These are phyloP conservation scores for Pygmarrhopalites habei DNA, from an alignment of 1,140 invertebrate species.

Conservation along the genomic window DNA sequence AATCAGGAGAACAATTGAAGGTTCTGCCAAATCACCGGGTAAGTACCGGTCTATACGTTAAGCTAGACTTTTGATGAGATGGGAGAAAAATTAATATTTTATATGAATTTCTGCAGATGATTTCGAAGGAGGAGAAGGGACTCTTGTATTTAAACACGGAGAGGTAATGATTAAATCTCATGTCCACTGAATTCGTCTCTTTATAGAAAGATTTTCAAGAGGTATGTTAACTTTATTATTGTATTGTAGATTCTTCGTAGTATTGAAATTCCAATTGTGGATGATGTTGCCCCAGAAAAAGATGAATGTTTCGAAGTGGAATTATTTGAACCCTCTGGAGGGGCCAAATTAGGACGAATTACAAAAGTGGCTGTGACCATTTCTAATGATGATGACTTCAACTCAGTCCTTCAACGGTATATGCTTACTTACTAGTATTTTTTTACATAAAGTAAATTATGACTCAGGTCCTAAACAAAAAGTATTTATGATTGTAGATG, in stretches of 20 bases:
- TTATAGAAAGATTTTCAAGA: too few species aligned
- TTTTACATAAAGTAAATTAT: too few species aligned
- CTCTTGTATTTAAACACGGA: slow-evolving; percentile 53
- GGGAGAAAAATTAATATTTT: too few species aligned
- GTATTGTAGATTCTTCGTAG: slow-evolving; percentile 43
- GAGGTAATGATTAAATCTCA: too few species aligned
- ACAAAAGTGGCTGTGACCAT: slow-evolving; percentile 58
- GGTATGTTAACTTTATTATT: too few species aligned
- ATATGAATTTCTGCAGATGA: too few species aligned
- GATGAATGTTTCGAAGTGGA: slow-evolving; percentile 60
- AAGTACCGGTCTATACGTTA: too few species aligned
- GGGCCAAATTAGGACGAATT: slow-evolving; percentile 52
- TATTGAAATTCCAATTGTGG: slow-evolving; percentile 55
- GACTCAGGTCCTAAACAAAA: too few species aligned
- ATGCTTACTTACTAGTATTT: too few species aligned
- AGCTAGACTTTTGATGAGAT: too few species aligned
- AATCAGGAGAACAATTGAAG: slow-evolving; percentile 55
- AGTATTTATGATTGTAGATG: too few species aligned
- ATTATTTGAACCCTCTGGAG: slow-evolving; percentile 50
- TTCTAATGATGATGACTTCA: slow-evolving; percentile 60
- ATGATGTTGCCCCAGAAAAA: slow-evolving; percentile 57
- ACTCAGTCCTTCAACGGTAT: slow-evolving; percentile 53
- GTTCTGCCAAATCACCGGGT: slow-evolving; percentile 49
- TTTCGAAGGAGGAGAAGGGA: slow-evolving; percentile 51
- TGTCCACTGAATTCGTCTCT: too few species aligned